Percentiles rank a stretch among this genome's conserved stretches.
Evolutionary conservation across 2,113 vertebrate species (phyloP).

Genomic region (Symphodus melops): DNA sequence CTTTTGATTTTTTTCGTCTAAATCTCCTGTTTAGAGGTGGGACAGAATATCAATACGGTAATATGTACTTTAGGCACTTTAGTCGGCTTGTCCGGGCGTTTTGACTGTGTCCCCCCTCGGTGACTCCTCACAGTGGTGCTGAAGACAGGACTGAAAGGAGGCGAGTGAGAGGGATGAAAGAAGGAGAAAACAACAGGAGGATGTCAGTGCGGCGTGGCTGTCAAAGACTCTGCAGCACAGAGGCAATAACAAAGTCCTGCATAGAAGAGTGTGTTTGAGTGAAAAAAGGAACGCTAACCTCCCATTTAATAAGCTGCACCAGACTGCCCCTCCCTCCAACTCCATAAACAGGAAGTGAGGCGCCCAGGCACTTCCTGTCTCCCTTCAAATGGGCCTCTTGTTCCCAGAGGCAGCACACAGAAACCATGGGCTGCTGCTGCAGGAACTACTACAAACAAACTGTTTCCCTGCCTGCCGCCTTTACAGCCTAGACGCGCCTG

Average conservation of each 20-base stretch:
- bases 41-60: no score
- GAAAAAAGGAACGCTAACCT: conserved; percentile 17
- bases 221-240: conserved; percentile 54
- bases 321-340: conserved; percentile 46
- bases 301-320: conserved; percentile 40
- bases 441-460: conserved; percentile 1
- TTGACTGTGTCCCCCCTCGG: no score
- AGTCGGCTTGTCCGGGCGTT: no score
- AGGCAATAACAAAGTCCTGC: conserved; percentile 51
- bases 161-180: no score
- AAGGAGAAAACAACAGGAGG: no score
- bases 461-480: conserved; percentile 27
- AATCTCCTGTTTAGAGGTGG: no score
- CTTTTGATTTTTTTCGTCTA: neutral
- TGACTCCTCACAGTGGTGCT: no score
- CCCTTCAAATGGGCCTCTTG: conserved; percentile 64
- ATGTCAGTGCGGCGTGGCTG: conserved; percentile 22
- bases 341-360: conserved; percentile 77
- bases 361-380: conserved; percentile 73
- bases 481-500: conserved; percentile 26
- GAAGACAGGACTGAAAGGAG: no score
- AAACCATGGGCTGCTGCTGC: conserved; percentile 13
- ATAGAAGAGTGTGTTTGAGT: conserved; percentile 15
- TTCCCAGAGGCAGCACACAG: conserved; percentile 51
- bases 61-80: no score